Conservation (phyloP, 2,888 invertebrate species). For the Seladonia tumulorum region DNA sequence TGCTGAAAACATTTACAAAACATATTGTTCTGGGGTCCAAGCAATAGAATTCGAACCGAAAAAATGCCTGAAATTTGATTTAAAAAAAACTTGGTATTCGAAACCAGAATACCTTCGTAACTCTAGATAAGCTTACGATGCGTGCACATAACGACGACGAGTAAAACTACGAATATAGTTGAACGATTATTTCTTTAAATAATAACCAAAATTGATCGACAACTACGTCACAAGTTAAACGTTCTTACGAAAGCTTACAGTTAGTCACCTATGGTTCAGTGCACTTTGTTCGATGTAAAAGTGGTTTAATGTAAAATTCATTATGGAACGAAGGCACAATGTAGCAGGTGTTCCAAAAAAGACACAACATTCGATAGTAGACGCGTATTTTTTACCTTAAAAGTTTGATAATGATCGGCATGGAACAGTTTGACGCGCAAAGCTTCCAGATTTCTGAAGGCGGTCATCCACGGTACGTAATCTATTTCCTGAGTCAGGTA, state of each 20-base stretch:
- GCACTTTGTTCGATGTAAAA: too few species aligned
- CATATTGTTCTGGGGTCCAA: not conserved
- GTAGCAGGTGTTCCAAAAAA: too few species aligned
- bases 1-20: slow-evolving; percentile 32
- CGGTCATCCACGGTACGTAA: slow-evolving; percentile 89
- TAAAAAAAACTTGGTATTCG: too few species aligned
- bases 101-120: too few species aligned
- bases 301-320: too few species aligned
- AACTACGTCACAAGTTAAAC: not conserved
- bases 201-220: not conserved
- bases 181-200: not conserved
- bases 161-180: not conserved
- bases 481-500: slow-evolving; percentile 87
- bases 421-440: slow-evolving; percentile 14
- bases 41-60: too few species aligned
- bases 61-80: too few species aligned
- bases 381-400: slow-evolving; percentile 38
- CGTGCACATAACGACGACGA: too few species aligned
- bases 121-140: too few species aligned
- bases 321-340: too few species aligned
- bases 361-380: too few species aligned
- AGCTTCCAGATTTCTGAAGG: slow-evolving; percentile 84
- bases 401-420: not conserved
- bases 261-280: not conserved
- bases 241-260: not conserved